A percentile compares a stretch with the other conserved stretches of the same genome.
These are phyloP conservation scores for Hirudinaria manillensis DNA, from an alignment of 2,888 invertebrate species.

Conservation along the genomic window DNA sequence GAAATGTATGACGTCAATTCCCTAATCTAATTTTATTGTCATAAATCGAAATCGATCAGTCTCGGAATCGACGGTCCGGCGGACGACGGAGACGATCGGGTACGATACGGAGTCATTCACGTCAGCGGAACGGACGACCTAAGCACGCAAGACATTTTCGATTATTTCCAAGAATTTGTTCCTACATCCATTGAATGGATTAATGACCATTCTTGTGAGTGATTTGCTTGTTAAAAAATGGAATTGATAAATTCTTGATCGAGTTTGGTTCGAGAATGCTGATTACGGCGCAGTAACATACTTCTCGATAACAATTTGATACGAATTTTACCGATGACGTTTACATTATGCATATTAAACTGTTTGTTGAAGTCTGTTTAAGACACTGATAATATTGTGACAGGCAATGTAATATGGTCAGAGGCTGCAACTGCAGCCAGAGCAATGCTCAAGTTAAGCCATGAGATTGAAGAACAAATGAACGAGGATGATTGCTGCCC, in stretches of 20 bases:
- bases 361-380: background rate
- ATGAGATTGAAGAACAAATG: background rate
- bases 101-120: constrained; percentile 60
- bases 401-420: constrained; percentile 66
- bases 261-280: too few species aligned
- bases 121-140: constrained; percentile 70
- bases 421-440: constrained; percentile 52
- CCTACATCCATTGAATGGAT: constrained; percentile 77
- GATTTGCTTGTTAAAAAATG: too few species aligned
- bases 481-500: background rate
- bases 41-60: background rate
- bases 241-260: background rate
- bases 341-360: too few species aligned
- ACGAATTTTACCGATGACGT: background rate
- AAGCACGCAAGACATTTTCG: constrained; percentile 71
- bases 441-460: constrained; percentile 27
- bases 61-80: constrained; percentile 18
- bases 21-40: too few species aligned
- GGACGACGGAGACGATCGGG: constrained; percentile 4
- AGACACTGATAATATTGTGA: background rate
- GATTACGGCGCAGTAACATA: too few species aligned
- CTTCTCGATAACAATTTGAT: too few species aligned
- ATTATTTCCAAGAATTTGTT: constrained; percentile 70
- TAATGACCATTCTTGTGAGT: constrained; percentile 67
- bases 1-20: too few species aligned